Evolutionary conservation across 2,113 vertebrate genomes (phyloP).

Genomic region (cattle (Bos taurus)): DNA sequence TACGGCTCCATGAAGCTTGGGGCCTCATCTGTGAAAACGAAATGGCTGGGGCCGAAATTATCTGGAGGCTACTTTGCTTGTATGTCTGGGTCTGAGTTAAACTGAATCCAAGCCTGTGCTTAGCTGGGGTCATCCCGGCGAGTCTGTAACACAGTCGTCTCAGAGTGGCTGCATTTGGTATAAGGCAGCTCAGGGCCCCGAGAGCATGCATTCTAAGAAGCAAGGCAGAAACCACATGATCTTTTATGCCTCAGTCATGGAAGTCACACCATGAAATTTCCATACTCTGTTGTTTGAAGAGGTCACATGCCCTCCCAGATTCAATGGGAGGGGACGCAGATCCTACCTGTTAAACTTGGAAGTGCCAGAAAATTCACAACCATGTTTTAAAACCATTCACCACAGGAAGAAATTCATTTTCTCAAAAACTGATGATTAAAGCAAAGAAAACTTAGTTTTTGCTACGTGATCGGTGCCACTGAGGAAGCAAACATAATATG

Average conservation of each 20-base stretch:
- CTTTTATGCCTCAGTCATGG: background rate
- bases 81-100: background rate
- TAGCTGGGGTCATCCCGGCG: rapidly evolving
- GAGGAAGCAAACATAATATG: background rate
- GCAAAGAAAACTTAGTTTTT: background rate
- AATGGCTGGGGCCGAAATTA: background rate
- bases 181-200: too few species aligned
- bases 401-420: background rate
- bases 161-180: background rate
- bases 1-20: background rate
- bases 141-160: rapidly evolving
- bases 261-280: background rate
- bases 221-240: background rate
- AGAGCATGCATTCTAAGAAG: background rate
- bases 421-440: background rate
- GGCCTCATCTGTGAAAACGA: background rate
- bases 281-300: background rate
- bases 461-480: background rate
- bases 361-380: background rate
- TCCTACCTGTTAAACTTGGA: background rate
- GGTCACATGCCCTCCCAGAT: background rate
- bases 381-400: background rate
- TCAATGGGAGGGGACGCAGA: background rate
- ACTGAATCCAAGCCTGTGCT: background rate
- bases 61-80: background rate